phyloP scores from a whole-genome alignment of 2,888 invertebrate genomes.

The Ennomos quercinarius region DNA sequence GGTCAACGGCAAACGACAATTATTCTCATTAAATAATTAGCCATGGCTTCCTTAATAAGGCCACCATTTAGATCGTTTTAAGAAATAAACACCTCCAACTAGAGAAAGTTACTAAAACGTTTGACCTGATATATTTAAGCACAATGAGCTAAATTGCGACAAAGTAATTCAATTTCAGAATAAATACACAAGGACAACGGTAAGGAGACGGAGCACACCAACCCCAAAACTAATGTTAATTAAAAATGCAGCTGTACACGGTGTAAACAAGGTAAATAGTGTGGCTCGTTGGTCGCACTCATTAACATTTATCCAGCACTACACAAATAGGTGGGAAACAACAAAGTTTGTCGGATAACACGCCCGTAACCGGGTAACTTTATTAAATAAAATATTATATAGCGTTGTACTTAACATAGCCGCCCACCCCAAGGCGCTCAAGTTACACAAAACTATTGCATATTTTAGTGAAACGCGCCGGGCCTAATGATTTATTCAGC shows the following conservation, averaged over 20 bases:
- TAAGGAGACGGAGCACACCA: slow-evolving; percentile 2
- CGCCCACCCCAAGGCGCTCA: slow-evolving; percentile 71
- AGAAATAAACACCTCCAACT: no score
- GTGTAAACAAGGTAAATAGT: slow-evolving; percentile 60
- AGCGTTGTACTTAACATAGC: slow-evolving; percentile 66
- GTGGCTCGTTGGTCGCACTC: slow-evolving; percentile 56
- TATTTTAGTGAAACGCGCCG: slow-evolving; percentile 79
- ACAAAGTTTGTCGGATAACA: slow-evolving; percentile 69
- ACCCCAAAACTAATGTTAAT: slow-evolving; percentile 44
- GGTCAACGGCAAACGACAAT: no score
- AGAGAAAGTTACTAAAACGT: no score
- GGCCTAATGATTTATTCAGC: slow-evolving; percentile 79
- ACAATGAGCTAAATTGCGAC: no score
- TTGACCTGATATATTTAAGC: no score
- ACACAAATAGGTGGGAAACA: slow-evolving; percentile 64
- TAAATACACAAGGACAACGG: slow-evolving; percentile 7
- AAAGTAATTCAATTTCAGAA: neutral
- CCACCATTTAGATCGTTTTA: no score
- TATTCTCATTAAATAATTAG: no score
- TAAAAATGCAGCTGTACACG: slow-evolving; percentile 62
- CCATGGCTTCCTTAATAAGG: no score
- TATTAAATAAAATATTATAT: slow-evolving; percentile 81
- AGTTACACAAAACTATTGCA: slow-evolving; percentile 83
- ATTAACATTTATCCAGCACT: slow-evolving; percentile 69
- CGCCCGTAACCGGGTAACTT: slow-evolving; percentile 63